Base-by-base conservation (phyloP, 2,113 vertebrate species). In the Enhydra lutris region DNA sequence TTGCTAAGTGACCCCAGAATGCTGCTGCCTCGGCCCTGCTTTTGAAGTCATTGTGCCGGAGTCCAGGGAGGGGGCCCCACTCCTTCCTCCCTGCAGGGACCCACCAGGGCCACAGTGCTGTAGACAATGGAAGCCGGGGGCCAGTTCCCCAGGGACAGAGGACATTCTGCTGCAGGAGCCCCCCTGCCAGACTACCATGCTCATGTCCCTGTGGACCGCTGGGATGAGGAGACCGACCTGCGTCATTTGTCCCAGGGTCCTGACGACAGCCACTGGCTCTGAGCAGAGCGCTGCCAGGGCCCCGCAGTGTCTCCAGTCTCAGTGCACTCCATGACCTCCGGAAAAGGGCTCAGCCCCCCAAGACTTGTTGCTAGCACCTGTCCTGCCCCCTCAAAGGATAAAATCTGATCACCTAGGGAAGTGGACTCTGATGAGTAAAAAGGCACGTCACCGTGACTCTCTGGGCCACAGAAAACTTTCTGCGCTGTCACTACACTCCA, bases 1-100 rank as follows among this genome's bases (percentile, higher is more conserved):
- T 84, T 73, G 65, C 95, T 83, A 94, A 96, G 95, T 87, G 95
- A 76, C 67, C 73, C 91, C 96, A 97, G 94, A 97, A 96, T 59
- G 78, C 95, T 92, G 76, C 78, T 82, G 94, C 97, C 82, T 97
- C 95, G 95, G 39, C 93, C 67, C 42, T 6, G 61, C 93, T 91
- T 97, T 92, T 90, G 50, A 87, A 97, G 79, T 79, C 45, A 17
- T 59, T 50, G 15, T 10, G 83, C 76, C 61, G 96, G 93, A 45
- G 61, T 59, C 69, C 79, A 50, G 81, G 73, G 65, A 95, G 42
- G 42, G 26, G 17, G 29, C 87, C 23, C 39, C 36, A 69, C 14
- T 34, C 39, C 52, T 94, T 93, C 78, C 65, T 73, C 92, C 87
- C 23, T 83, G 6, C n/a, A 67, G 0, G 26, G n/a, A 87, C 67